phyloP scores from a whole-genome alignment of 2,113 vertebrate species.

The Crotalus horridus region DNA sequence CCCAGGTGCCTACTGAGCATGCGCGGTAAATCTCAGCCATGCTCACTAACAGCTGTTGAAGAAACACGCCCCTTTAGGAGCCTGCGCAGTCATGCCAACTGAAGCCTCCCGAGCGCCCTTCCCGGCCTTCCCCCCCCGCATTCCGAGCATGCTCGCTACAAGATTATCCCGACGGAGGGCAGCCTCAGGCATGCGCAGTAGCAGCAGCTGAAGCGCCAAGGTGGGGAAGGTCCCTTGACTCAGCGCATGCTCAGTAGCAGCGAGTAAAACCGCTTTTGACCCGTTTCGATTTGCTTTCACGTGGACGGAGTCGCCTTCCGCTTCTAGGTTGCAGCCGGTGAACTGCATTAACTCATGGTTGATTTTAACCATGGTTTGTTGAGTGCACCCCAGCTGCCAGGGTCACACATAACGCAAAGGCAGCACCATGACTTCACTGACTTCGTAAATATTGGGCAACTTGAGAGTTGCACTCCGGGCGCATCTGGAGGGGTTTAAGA shows the following conservation, averaged over 20 bases:
- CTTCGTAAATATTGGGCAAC: neutral
- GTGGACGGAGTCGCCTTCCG: neutral
- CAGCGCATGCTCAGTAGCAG: neutral
- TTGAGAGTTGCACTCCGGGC: neutral
- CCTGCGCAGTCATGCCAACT: neutral
- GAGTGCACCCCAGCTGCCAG: neutral
- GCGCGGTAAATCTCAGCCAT: neutral
- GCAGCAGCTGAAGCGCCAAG: neutral
- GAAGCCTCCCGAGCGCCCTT: neutral
- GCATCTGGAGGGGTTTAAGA: neutral
- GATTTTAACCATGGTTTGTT: neutral
- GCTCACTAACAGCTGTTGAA: neutral
- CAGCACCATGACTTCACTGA: neutral
- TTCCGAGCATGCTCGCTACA: neutral
- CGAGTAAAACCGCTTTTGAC: neutral
- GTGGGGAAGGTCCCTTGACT: neutral
- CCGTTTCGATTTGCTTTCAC: neutral
- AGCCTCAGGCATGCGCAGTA: neutral
- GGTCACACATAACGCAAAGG: neutral
- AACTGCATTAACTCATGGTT: neutral
- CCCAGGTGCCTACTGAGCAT: neutral
- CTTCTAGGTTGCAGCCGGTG: neutral
- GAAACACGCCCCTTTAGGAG: accelerated
- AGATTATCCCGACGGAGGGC: no score
- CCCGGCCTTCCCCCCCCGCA: neutral